Base-by-base conservation (phyloP, 1,140 invertebrate genomes). In the Drosophila sechellia region DNA sequence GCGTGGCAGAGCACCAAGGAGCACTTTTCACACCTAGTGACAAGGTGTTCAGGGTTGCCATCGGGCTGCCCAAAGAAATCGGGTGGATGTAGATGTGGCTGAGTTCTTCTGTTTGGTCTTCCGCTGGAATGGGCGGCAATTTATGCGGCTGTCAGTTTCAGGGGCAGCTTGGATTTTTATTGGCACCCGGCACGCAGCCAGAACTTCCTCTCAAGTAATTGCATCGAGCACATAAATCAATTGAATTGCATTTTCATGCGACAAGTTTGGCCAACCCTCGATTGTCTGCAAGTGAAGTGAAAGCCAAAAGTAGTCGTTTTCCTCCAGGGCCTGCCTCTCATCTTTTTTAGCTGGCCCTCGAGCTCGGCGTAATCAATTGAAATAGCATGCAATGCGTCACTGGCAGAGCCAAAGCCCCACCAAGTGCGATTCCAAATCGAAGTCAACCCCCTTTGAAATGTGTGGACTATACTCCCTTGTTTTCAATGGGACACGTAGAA, bases 241-340 rank as follows among this genome's bases (percentile, higher is more conserved):
- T 89, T 89, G 84, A 84, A 89, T 89, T 89, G 84, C 84, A 89
- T 80, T 87, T 87, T 89, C 84, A 89, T 89, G 77, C 79, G 84
- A 87, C 79, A 84, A 89, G 84, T 89, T 87, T 84, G 77, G 84
- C 77, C 84, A 89, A 81, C 50, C 77, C 73, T 31, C 42, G 52
- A 74, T 70, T 71, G 68, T 70, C 68, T 71, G 68, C 52, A 48
- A 70, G 64, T 71, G 79, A 73, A 87, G 76, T 83, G 68, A 89
- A 87, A 87, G 83, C 71, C 60, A 52, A 87, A 85, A 79, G 78
- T 86, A 79, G 75, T 86, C 72, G 74, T 81, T 86, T 86, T 81
- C 77, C 73, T 34, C 39, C 63, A 20, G 35, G 65, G 74, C 69
- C 79, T 79, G 70, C 85, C 81, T 74, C 81, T 87, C 83, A 83